Evolutionary conservation across 2,797 vertebrate genomes (phyloP).

Genomic region (Myoxocephalus aenaeus): DNA sequence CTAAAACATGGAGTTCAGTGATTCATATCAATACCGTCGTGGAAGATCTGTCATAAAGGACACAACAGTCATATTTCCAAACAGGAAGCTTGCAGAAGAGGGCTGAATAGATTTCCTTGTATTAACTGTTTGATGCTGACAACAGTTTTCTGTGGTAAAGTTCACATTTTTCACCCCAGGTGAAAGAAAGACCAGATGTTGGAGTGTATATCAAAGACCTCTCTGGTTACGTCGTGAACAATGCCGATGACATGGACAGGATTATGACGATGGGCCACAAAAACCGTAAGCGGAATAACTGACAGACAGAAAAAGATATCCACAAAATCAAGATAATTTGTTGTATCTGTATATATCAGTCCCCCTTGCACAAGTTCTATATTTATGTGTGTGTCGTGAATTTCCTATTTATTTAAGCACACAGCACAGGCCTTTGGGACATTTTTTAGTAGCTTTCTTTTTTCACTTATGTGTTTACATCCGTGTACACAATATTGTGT

Average conservation of each 20-base stretch:
- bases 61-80: neutral
- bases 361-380: too few relatives aligned
- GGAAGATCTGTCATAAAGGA: neutral
- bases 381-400: too few relatives aligned
- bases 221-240: conserved; percentile 97
- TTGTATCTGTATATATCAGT: neutral
- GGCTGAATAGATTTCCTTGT: neutral
- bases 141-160: neutral
- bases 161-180: conserved; percentile 78
- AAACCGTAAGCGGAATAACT: conserved; percentile 88
- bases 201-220: conserved; percentile 99
- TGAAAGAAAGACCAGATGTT: conserved; percentile 98
- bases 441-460: neutral
- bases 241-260: conserved; percentile 98
- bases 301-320: neutral
- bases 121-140: neutral
- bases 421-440: neutral
- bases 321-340: neutral
- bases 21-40: neutral
- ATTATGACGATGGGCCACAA: conserved; percentile 99
- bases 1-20: neutral
- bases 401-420: neutral
- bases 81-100: neutral
- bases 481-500: neutral
- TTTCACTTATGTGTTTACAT: neutral